Evolutionary conservation across 2,888 invertebrate species (phyloP), one percentile per base, ranked within the genome.

Genomic region (Nasonia oneida): DNA sequence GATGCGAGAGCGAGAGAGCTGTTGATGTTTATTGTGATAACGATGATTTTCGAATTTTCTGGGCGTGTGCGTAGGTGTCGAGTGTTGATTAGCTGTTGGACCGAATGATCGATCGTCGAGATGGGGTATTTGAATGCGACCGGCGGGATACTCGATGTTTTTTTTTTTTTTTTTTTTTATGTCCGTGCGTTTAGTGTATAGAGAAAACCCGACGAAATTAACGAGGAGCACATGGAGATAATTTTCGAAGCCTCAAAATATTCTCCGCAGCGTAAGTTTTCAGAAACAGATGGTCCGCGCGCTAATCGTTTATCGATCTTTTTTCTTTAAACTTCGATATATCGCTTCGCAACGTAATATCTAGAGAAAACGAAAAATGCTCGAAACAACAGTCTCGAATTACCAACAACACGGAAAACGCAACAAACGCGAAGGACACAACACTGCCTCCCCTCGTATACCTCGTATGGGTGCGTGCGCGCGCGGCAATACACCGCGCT

Each of bases 41-140:
- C 29, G 14, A 64, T 78, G 64, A 64, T 64, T 78, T 64, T 78
- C 39, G 77, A 23, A 42, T 77, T 77, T 18, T 10, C 15, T 15
- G 39, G 10, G 42, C 39, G 33, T 47, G 10, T 0, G 42, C 12
- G 5, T 70, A 70, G 70, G 70, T 70, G 70, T 70, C 37, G 15
- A 15, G 70, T 15, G 37, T 70, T 33, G 57, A 57, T 57, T 57
- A 57, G 57, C 57, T 1, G n/a, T n/a, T 57, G 5, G 57, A n/a
- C 10, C 6, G 18, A 5, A 57, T 57, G 57, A 57, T 57, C 4
- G 57, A n/a, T 23, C 5, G 5, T 57, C 4, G 18, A 42, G 18
- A 18, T 4, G n/a, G 71, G 2, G 39, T 12, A 39, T 37, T 71
- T 37, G 10, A 12, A 39, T 42, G 18, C 23, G 37, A 23, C 10